Evolutionary conservation across 2,888 invertebrate genomes (phyloP), one percentile per base, ranked within the genome.

Genomic region (Drosophila anomelani): DNA sequence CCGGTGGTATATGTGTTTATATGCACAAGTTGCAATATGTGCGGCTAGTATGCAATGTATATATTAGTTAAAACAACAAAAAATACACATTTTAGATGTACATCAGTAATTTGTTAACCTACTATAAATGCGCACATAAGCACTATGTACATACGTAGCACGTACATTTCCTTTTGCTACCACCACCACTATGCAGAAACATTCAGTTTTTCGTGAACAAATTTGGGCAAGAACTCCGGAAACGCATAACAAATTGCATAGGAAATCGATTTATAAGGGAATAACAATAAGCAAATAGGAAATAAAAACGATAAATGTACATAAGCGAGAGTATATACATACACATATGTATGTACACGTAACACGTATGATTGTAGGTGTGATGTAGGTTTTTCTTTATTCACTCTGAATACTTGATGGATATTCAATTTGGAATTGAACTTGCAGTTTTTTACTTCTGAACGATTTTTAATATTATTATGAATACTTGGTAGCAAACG

Each of bases 341-440:
- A 58, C 72, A 62, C 57, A 64, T 64, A 72, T 73, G 71, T 62
- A 69, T 72, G 73, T 66, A 66, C 73, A 73, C 73, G 73, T 73
- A 73, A 73, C 73, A 72, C 71, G 70, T 62, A 72, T 70, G 44
- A 36, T 46, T 70, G 70, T 61, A 70, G 55, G 32, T 71, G 71
- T 71, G 59, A 71, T 69, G 59, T 56, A 56, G 39, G 57, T 43
- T 67, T 62, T 67, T 49, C 56, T 67, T 38, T 49, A 51, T 53
- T 51, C 68, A 68, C 58, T 53, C 9, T 26, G 39, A 29, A 47
- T 64, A 51, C 13, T 51, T 29, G 49, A 43, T 44, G 36, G 20
- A 43, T 62, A 36, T 58, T 36, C 55, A 39, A 55, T 51, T 51
- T 36, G 58, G 26, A 46, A 41, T 41, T 47, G 46, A 20, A 34